A percentile compares a stretch with the other conserved stretches of the same genome.
Evolutionary conservation across 2,113 vertebrate species (phyloP).

Genomic region (Antigone vipio): DNA sequence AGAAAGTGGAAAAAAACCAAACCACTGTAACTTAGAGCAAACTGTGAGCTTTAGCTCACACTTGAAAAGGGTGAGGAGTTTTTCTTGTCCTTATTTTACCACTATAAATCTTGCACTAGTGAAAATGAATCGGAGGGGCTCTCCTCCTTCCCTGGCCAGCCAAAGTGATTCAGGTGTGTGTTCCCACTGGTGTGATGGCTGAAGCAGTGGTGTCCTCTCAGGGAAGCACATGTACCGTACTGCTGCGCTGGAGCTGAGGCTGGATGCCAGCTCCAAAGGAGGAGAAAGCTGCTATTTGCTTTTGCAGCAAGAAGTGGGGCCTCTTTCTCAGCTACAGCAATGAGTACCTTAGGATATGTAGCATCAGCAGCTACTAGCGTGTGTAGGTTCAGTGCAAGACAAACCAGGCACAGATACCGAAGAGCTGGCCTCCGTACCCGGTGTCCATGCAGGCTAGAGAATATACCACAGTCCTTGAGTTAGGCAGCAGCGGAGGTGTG

Average conservation of each 20-base stretch:
- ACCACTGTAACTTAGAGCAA: not conserved
- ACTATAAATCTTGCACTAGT: too few relatives aligned
- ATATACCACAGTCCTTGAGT: accelerated
- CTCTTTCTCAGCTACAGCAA: not conserved
- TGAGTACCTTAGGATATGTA: accelerated
- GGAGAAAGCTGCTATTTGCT: not conserved
- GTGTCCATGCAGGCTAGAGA: not conserved
- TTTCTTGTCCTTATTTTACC: not conserved
- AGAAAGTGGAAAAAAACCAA: not conserved
- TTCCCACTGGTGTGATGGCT: not conserved
- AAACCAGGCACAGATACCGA: accelerated
- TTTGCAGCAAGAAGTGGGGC: not conserved
- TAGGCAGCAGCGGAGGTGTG: not conserved
- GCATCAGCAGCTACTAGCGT: accelerated
- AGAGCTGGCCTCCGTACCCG: not conserved
- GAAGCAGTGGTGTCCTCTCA: not conserved
- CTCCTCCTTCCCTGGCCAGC: not conserved
- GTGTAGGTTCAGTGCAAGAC: not conserved
- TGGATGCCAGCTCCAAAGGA: not conserved
- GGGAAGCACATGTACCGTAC: accelerated
- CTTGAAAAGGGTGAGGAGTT: not conserved
- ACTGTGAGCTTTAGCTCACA: not conserved
- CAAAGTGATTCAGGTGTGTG: accelerated
- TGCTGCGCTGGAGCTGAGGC: not conserved
- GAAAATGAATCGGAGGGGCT: not conserved